A percentile compares a stretch with the other conserved stretches of the same genome.
Conservation (phyloP, 2,888 invertebrate genomes). For the Harpalus rufipes region DNA sequence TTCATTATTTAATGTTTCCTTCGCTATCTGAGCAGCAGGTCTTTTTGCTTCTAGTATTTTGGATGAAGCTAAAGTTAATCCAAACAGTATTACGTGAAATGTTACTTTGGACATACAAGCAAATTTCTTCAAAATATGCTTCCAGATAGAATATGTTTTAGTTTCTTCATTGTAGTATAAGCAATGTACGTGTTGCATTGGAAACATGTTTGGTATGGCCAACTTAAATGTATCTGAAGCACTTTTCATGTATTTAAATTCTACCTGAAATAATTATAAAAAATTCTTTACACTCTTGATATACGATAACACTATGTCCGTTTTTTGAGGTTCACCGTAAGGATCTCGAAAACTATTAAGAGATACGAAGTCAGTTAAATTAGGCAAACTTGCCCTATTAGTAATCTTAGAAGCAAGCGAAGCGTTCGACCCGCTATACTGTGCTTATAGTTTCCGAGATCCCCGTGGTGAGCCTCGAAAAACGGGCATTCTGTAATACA, state of each 20-base stretch:
- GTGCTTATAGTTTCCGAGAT: no score
- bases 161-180: constrained; percentile 83
- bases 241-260: constrained; percentile 51
- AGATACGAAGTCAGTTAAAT: no score
- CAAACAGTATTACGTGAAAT: constrained; percentile 31
- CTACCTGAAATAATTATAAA: constrained; percentile 35
- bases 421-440: no score
- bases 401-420: no score
- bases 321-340: no score
- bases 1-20: background rate
- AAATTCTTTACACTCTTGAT: no score
- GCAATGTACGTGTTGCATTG: constrained; percentile 80
- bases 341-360: no score
- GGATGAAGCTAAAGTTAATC: background rate
- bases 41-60: background rate
- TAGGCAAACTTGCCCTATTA: no score
- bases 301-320: no score
- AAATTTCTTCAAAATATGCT: constrained; percentile 21
- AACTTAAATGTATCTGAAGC: background rate
- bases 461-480: no score
- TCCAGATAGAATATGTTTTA: constrained; percentile 80
- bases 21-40: constrained; percentile 5
- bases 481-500: no score
- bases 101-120: constrained; percentile 39
- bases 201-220: constrained; percentile 21